A percentile compares a stretch with the other conserved stretches of the same genome.
Evolutionary conservation across 1,140 invertebrate species (phyloP).

Genomic region (Contarinia nasturtii): DNA sequence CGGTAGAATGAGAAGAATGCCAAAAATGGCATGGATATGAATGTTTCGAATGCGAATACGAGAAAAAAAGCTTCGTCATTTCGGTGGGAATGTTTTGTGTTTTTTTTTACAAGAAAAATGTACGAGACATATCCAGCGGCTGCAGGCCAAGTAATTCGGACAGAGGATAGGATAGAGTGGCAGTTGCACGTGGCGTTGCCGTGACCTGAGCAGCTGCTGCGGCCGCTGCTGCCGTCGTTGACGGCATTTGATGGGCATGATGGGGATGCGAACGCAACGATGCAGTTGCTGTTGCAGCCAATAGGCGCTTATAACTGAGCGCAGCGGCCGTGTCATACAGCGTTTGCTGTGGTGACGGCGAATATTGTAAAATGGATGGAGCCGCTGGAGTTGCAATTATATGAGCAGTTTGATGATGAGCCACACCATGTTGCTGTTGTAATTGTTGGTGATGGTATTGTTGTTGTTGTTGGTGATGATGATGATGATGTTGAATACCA

Average conservation of each 20-base stretch:
- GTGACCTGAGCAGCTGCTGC: not conserved
- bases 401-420: slow-evolving; percentile 7
- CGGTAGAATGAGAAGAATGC: no score
- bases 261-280: slow-evolving; percentile 11
- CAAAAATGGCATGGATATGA: no score
- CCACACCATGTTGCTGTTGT: slow-evolving; percentile 3
- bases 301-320: slow-evolving; percentile 18
- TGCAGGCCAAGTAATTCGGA: slow-evolving; percentile 45
- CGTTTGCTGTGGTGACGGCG: slow-evolving; percentile 10
- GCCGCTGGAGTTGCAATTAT: not conserved
- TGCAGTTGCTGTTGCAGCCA: slow-evolving; percentile 19
- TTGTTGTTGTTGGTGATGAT: slow-evolving; percentile 5
- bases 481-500: slow-evolving; percentile 13
- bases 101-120: no score
- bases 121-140: slow-evolving; percentile 32
- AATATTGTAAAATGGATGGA: slow-evolving; percentile 18
- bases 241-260: not conserved
- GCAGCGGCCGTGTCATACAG: slow-evolving; percentile 19
- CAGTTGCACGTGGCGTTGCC: slow-evolving; percentile 7
- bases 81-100: not conserved
- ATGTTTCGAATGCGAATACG: not conserved
- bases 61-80: no score
- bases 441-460: slow-evolving; percentile 12
- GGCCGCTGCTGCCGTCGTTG: no score
- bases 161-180: slow-evolving; percentile 40